Percentiles rank a stretch among this genome's conserved stretches.
Conservation (phyloP, 2,888 invertebrate genomes). For the Parthenolecanium corni region DNA sequence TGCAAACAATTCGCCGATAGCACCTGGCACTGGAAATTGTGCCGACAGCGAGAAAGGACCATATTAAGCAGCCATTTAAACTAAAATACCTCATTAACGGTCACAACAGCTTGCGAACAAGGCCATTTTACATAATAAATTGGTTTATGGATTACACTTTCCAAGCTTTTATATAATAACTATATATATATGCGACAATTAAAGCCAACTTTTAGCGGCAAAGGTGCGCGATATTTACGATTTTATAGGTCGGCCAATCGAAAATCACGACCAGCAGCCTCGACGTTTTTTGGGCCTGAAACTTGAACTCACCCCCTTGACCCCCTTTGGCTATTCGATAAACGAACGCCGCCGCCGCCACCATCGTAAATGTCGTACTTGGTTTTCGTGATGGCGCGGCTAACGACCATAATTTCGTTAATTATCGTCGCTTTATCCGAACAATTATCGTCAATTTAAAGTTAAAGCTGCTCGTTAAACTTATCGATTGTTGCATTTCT, state of each 20-base stretch:
- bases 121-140: slow-evolving; percentile 23
- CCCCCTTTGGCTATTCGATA: too few relatives aligned
- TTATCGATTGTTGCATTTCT: too few relatives aligned
- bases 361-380: too few relatives aligned
- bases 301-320: too few relatives aligned
- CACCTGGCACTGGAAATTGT: slow-evolving; percentile 4
- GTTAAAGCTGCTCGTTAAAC: too few relatives aligned
- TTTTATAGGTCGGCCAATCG: background rate
- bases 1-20: background rate
- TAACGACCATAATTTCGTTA: too few relatives aligned
- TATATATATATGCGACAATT: slow-evolving; percentile 8
- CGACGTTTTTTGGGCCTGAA: too few relatives aligned
- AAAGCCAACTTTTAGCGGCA: background rate
- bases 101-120: slow-evolving; percentile 28
- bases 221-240: background rate
- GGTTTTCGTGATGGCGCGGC: too few relatives aligned
- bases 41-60: slow-evolving; percentile 2
- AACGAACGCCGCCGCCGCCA: too few relatives aligned
- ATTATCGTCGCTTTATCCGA: too few relatives aligned
- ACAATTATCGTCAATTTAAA: too few relatives aligned
- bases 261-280: too few relatives aligned
- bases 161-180: background rate
- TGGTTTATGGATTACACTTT: slow-evolving; percentile 18
- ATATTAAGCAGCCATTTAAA: slow-evolving; percentile 26
- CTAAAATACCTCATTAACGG: slow-evolving; percentile 27